Percentiles rank a stretch among this genome's conserved stretches.
Evolutionary conservation across 1,140 invertebrate genomes (phyloP).

Genomic region (Papilio xuthus): DNA sequence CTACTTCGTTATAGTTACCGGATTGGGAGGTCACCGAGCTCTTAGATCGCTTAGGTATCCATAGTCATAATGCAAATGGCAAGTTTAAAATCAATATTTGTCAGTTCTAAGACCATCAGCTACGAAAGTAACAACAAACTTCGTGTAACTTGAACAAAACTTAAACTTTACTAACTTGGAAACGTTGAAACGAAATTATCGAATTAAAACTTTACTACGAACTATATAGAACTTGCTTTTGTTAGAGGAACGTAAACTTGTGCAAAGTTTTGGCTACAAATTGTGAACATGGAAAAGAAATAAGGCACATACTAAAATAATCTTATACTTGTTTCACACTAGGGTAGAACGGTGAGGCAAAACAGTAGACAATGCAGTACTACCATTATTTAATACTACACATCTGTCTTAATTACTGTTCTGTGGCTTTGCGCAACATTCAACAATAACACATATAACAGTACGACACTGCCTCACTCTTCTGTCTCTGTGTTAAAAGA

Average conservation of each 20-base stretch:
- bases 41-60: no score
- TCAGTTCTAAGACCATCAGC: background rate
- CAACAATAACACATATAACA: no score
- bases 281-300: background rate
- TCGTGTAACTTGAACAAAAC: background rate
- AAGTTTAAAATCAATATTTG: constrained; percentile 1
- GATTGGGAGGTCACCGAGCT: no score
- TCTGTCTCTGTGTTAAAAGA: no score
- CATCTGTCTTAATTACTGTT: no score
- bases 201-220: constrained; percentile 23
- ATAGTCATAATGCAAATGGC: no score
- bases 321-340: background rate
- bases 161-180: background rate
- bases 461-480: no score
- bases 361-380: no score
- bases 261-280: background rate
- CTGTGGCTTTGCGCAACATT: no score
- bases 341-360: no score
- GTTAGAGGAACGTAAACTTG: constrained; percentile 2
- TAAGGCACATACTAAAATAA: background rate
- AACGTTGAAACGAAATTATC: constrained; percentile 22
- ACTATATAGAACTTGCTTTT: constrained; percentile 6
- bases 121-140: constrained; percentile 3
- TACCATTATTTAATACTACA: no score
- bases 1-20: no score